These are phyloP conservation scores for Oppia nitens DNA, from an alignment of 1,140 invertebrate genomes.

Conservation along the genomic window DNA sequence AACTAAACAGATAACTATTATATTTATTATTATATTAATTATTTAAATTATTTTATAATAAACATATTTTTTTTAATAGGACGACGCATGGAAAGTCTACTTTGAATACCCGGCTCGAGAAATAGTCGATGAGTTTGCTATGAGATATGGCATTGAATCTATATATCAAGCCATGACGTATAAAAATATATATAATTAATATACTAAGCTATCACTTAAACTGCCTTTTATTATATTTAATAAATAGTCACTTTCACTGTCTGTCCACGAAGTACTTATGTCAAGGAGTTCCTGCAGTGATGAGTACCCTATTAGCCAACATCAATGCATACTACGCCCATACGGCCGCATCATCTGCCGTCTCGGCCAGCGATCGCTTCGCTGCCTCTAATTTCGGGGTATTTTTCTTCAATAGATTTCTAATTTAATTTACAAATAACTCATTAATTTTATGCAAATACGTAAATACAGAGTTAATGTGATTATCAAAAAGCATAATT, in stretches of 20 bases:
- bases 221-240: slow-evolving; percentile 1
- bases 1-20: too few relatives aligned
- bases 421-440: too few relatives aligned
- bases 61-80: slow-evolving; percentile 33
- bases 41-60: background rate
- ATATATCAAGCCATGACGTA: slow-evolving; percentile 99
- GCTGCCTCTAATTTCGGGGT: slow-evolving; percentile 99
- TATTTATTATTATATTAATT: background rate
- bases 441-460: too few relatives aligned
- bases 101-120: slow-evolving; percentile 95
- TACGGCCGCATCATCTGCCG: slow-evolving; percentile 91
- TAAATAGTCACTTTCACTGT: slow-evolving; percentile 84
- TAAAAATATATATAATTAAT: background rate
- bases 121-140: slow-evolving; percentile 98
- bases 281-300: slow-evolving; percentile 92
- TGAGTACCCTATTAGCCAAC: slow-evolving; percentile 95
- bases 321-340: slow-evolving; percentile 99
- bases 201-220: background rate
- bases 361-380: slow-evolving; percentile 96
- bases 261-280: slow-evolving; percentile 97
- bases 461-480: too few relatives aligned
- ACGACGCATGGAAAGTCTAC: slow-evolving; percentile 98
- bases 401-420: slow-evolving; percentile 34
- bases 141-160: slow-evolving; percentile 98
- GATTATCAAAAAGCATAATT: too few relatives aligned